Percentiles rank a stretch among this genome's conserved stretches.
Evolutionary conservation across 1,140 invertebrate species (phyloP).

Genomic region (Cotesia vestalis): DNA sequence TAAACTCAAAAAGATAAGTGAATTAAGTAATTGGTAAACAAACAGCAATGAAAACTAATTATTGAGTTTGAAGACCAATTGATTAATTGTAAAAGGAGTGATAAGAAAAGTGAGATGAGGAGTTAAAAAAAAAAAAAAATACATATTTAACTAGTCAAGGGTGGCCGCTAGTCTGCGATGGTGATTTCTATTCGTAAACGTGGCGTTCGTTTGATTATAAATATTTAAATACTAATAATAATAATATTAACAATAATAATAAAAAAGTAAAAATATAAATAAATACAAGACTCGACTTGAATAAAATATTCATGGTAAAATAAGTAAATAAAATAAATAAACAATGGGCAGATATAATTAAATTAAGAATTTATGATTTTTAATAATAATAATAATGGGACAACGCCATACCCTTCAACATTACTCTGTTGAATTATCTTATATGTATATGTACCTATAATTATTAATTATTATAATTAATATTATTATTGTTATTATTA

Average conservation of each 20-base stretch:
- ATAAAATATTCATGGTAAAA: conserved; percentile 46
- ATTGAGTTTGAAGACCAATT: conserved; percentile 22
- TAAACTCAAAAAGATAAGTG: conserved; percentile 47
- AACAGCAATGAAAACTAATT: not conserved
- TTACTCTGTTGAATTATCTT: conserved; percentile 56
- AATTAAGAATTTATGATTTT: conserved; percentile 36
- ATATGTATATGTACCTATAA: conserved; percentile 58
- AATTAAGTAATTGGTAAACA: conserved; percentile 42
- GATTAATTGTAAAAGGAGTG: conserved; percentile 1
- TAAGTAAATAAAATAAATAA: conserved; percentile 47
- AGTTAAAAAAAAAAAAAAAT: conserved; percentile 44
- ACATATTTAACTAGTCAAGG: conserved; percentile 64
- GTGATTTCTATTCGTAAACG: conserved; percentile 51
- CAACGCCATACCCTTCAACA: conserved; percentile 62
- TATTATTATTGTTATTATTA: conserved; percentile 52
- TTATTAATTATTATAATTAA: conserved; percentile 1
- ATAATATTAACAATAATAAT: too few species aligned
- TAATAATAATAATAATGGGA: conserved; percentile 49
- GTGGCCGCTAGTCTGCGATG: conserved; percentile 63
- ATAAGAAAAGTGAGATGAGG: not conserved
- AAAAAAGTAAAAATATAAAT: not conserved
- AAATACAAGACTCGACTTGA: conserved; percentile 45
- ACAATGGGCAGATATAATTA: conserved; percentile 12
- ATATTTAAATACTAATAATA: too few species aligned
- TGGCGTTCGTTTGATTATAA: conserved; percentile 46